These are phyloP conservation scores for Girardia tigrina DNA, from an alignment of 2,888 invertebrate species.

Conservation along the genomic window DNA sequence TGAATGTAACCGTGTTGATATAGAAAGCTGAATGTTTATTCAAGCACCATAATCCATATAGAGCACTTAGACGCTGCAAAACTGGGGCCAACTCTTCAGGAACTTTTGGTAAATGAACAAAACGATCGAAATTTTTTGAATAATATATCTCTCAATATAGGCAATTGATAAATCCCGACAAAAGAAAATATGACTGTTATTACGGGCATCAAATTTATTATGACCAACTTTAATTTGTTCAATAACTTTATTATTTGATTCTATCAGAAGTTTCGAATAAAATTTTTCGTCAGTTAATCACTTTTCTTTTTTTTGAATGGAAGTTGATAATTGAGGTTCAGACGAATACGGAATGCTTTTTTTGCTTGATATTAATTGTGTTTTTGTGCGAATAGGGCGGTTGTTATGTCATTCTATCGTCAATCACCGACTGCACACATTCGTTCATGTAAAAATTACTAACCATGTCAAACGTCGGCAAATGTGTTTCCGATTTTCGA, in stretches of 20 bases:
- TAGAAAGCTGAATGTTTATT: neutral
- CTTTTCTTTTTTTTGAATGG: too few species aligned
- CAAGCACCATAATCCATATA: neutral
- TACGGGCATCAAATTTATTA: neutral
- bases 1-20: constrained; percentile 43
- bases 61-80: neutral
- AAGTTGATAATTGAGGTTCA: too few species aligned
- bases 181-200: constrained; percentile 7
- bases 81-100: neutral
- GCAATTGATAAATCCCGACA: neutral
- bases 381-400: too few species aligned
- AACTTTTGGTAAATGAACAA: neutral
- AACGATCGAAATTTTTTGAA: neutral
- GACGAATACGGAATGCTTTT: too few species aligned
- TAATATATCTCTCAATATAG: neutral
- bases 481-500: too few species aligned
- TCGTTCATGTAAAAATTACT: too few species aligned
- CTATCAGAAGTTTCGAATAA: neutral
- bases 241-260: neutral
- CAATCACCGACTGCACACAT: too few species aligned
- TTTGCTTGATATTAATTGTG: too few species aligned
- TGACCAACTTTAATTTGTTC: neutral
- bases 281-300: too few species aligned
- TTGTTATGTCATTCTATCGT: too few species aligned
- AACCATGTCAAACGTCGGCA: too few species aligned